Base-by-base conservation (phyloP, 2,113 vertebrate species). In the Calidris pugnax region DNA sequence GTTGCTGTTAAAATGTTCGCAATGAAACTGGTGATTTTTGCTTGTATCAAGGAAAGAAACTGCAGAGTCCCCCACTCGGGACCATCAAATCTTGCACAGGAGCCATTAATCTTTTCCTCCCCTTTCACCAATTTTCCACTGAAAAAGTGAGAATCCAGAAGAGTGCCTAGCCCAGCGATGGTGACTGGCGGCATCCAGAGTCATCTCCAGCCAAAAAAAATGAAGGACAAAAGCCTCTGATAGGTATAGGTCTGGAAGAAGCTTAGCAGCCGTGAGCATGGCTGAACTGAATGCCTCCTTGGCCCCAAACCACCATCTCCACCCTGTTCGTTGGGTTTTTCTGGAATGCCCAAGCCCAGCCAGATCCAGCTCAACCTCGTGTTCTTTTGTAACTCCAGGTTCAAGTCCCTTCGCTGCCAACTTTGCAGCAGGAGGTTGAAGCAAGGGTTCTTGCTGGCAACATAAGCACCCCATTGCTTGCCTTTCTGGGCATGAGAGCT, bases 161-260 rank as follows among this genome's bases (percentile, higher is more conserved):
- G 9, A 78, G 28, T 7, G 7, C 26, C 8, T 13, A 14, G 15
- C 26, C 33, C 53, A 66, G 20, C 0, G 0, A 23, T 10, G 14
- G 23, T 48, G 11, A 8, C 53, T 83, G 13, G 17, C 62, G 63
- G 37, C 50, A 71, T 45, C 32, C 22, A 28, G 17, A 2, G 3
- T 26, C 37, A 47, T 30, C 51, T 66, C 26, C 23, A 43, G n/a
- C 18, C 32, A 67, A 74, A 51, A 51, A 32, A 14, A 37, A 32
- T 1, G 0, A 45, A 48, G 4, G 17, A 13, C 35, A 90, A 32
- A 85, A 90, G 12, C 10, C 48, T 62, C 32, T 81, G 79, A 13
- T 30, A 51, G 57, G 18, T 55, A 37, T 19, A 27, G 37, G 50
- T 43, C 50, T 51, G 32, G 21, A 56, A 81, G 32, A 67, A 85